These are phyloP conservation scores for Sorex fumeus DNA, from an alignment of 2,113 vertebrate species.

Conservation along the genomic window DNA sequence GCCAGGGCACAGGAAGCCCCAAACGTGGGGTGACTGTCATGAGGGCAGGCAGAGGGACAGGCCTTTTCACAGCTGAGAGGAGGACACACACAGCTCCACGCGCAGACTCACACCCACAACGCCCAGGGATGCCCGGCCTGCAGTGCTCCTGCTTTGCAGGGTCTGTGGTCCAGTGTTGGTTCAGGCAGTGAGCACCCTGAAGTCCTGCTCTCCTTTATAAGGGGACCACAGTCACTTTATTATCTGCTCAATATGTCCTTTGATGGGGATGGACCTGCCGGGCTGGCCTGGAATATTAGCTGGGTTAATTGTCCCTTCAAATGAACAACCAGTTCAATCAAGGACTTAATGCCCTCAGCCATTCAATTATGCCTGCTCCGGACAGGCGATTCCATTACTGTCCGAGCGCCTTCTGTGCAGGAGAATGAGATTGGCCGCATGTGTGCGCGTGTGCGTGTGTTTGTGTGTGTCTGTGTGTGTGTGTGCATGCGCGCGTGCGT, in stretches of 20 bases:
- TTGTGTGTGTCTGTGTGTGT: neutral
- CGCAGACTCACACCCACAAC: neutral
- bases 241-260: constrained; percentile 68
- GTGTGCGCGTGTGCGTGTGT: neutral
- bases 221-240: constrained; percentile 55
- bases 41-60: neutral
- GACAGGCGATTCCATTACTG: neutral
- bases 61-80: neutral
- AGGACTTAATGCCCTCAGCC: constrained; percentile 74
- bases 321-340: constrained; percentile 82
- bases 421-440: neutral
- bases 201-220: neutral
- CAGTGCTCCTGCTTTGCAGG: neutral
- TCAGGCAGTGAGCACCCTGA: neutral
- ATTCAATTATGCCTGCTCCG: constrained; percentile 63
- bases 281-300: constrained; percentile 77
- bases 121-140: no score
- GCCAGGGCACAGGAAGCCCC: neutral
- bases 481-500: neutral
- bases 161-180: neutral
- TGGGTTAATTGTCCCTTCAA: constrained; percentile 80
- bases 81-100: neutral
- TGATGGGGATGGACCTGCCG: constrained; percentile 36
- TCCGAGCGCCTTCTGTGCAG: neutral
- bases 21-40: rapidly evolving